phyloP scores from a whole-genome alignment of 2,888 invertebrate genomes.

The Digitonthophagus gazella region DNA sequence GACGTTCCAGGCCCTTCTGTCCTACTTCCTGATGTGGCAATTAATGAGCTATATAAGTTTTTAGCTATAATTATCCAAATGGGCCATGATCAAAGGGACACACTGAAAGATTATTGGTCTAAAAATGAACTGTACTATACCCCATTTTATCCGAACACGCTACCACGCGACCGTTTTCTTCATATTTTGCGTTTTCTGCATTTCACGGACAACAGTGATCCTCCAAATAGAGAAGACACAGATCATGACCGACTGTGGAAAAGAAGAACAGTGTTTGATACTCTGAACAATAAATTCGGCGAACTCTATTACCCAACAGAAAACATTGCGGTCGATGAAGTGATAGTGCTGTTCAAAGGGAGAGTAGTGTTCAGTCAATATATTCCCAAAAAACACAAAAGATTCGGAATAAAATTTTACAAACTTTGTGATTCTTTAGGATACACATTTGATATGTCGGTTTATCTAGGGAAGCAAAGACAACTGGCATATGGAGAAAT shows the following conservation, averaged over 20 bases:
- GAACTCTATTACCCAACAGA: constrained; percentile 23
- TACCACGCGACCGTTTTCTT: neutral
- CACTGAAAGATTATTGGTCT: neutral
- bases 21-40: neutral
- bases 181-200: neutral
- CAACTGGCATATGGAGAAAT: neutral
- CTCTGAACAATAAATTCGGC: neutral
- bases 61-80: neutral
- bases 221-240: neutral
- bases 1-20: neutral
- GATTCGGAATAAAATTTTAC: constrained; percentile 28
- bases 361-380: constrained; percentile 26
- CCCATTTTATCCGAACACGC: neutral
- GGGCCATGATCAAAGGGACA: neutral
- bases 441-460: constrained; percentile 23
- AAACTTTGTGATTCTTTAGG: constrained; percentile 25
- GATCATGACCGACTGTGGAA: neutral
- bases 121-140: neutral
- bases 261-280: neutral
- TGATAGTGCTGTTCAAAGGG: constrained; percentile 18
- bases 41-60: neutral
- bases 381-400: constrained; percentile 24
- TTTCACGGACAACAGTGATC: neutral
- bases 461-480: constrained; percentile 16
- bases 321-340: constrained; percentile 35